Evolutionary conservation across 1,140 invertebrate genomes (phyloP).

Genomic region (Drosophila cardini): DNA sequence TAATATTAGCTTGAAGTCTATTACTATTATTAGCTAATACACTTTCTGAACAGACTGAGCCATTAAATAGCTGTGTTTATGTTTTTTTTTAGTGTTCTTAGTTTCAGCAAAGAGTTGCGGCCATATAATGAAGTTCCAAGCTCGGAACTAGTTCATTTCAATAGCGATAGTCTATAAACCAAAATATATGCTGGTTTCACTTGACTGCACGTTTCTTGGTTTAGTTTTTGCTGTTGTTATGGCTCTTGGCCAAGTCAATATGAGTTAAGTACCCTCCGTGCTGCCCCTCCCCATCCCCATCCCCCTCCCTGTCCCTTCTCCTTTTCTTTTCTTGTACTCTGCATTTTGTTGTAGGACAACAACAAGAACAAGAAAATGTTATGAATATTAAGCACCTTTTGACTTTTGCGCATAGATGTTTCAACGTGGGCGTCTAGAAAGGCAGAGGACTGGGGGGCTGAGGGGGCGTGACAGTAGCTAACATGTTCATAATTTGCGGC

Average conservation of each 20-base stretch:
- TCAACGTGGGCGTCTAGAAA: constrained; percentile 1
- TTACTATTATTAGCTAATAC: not conserved
- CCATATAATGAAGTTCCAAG: constrained; percentile 11
- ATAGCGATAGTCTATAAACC: constrained; percentile 16
- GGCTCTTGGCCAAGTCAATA: constrained; percentile 28
- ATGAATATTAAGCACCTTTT: constrained; percentile 65
- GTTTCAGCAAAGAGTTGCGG: constrained; percentile 3
- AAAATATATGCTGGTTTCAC: constrained; percentile 12
- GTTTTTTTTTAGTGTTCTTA: not conserved
- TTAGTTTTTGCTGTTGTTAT: constrained; percentile 4
- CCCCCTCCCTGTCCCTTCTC: too few species aligned
- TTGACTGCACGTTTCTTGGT: not conserved
- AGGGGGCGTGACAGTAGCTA: constrained; percentile 13
- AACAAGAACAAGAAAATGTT: constrained; percentile 34
- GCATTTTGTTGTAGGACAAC: constrained; percentile 26
- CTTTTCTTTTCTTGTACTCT: constrained; percentile 1
- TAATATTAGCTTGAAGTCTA: not conserved
- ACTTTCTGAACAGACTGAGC: not conserved
- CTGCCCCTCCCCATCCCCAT: not conserved
- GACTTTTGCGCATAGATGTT: constrained; percentile 49
- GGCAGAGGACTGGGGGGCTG: not conserved
- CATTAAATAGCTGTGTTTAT: constrained; percentile 10
- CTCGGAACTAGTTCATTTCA: constrained; percentile 15
- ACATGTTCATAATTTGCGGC: constrained; percentile 39
- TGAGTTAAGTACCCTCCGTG: not conserved